Conservation (phyloP, 1,140 invertebrate genomes). For the Polypedilum pembai region DNA sequence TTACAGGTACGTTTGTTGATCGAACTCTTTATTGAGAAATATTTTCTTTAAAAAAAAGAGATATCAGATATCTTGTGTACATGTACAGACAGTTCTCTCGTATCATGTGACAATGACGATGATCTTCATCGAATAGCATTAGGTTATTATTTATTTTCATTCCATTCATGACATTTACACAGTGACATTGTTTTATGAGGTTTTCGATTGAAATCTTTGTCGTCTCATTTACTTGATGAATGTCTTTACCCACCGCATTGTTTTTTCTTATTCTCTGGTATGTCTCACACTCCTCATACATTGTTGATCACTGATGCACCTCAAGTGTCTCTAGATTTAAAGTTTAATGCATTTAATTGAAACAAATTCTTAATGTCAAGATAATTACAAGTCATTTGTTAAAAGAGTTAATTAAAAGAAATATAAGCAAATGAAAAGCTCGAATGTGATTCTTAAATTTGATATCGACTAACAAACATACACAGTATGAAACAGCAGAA, state of each 20-base stretch:
- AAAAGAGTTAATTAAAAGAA: constrained; percentile 26
- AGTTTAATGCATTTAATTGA: constrained; percentile 17
- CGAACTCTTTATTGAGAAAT: too few relatives aligned
- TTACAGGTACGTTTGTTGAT: too few relatives aligned
- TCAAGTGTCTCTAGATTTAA: background rate
- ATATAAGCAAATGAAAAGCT: background rate
- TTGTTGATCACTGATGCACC: background rate
- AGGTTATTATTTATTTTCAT: constrained; percentile 12
- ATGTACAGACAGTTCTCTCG: background rate
- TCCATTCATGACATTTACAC: background rate
- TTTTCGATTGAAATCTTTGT: background rate
- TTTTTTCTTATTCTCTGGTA: background rate
- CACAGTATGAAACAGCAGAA: background rate
- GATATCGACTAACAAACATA: background rate
- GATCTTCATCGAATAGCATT: background rate
- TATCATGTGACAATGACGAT: constrained; percentile 9
- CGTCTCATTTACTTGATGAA: background rate
- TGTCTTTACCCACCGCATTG: constrained; percentile 3
- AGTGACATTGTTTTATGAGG: background rate
- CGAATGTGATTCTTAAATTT: background rate
- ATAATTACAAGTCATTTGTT: constrained; percentile 27
- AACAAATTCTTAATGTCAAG: constrained; percentile 14
- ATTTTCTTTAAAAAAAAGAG: background rate
- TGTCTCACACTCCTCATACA: background rate
- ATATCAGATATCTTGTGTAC: background rate